These are phyloP conservation scores for Scyliorhinus canicula DNA, from an alignment of 2,797 vertebrate species.

Conservation along the genomic window DNA sequence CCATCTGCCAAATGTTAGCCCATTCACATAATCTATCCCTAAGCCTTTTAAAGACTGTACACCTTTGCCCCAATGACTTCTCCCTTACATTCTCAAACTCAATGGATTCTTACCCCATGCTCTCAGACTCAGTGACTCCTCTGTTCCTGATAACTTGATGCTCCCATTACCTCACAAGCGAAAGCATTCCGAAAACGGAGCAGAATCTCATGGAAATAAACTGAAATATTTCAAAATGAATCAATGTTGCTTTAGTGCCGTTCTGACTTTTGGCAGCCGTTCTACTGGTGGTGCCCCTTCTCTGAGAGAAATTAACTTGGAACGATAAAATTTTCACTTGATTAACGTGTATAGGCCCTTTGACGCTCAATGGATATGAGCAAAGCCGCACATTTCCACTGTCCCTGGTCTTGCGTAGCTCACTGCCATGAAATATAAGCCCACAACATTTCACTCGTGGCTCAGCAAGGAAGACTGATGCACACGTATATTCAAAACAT, in stretches of 20 bases:
- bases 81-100: neutral
- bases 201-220: conserved; percentile 24
- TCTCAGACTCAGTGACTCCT: neutral
- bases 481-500: neutral
- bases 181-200: neutral
- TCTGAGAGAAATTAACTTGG: neutral
- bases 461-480: neutral
- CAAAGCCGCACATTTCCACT: neutral
- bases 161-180: neutral
- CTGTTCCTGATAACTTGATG: neutral
- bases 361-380: neutral
- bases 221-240: conserved; percentile 25
- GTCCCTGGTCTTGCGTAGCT: neutral
- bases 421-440: neutral
- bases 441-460: neutral
- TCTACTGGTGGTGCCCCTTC: neutral
- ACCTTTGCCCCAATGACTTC: neutral
- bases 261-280: neutral
- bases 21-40: too few species aligned
- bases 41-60: neutral
- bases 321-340: neutral
- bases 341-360: neutral
- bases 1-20: neutral
- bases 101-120: neutral
- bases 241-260: neutral